These are phyloP conservation scores for Drosophila sp. DNA, from an alignment of 1,140 invertebrate genomes.

Conservation along the genomic window DNA sequence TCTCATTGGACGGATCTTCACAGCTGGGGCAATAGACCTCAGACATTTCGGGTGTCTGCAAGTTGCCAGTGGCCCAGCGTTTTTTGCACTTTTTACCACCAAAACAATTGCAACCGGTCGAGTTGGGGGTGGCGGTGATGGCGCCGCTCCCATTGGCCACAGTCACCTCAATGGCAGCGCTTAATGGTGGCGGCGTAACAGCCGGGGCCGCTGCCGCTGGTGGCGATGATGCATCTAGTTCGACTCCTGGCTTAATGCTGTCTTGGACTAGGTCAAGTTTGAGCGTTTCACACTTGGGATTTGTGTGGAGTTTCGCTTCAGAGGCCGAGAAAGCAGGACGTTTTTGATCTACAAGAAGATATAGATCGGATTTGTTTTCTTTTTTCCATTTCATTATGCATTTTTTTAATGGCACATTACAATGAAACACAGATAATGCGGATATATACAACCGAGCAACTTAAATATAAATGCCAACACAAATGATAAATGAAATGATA, in stretches of 20 bases:
- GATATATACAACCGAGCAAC: slow-evolving; percentile 52
- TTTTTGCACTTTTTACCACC: slow-evolving; percentile 83
- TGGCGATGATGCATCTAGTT: slow-evolving; percentile 11
- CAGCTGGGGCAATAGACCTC: slow-evolving; percentile 83
- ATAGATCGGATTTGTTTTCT: slow-evolving; percentile 70
- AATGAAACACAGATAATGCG: slow-evolving; percentile 63
- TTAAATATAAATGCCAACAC: slow-evolving; percentile 55
- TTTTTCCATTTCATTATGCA: slow-evolving; percentile 21
- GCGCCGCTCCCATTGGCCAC: slow-evolving; percentile 71
- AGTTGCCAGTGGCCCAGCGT: slow-evolving; percentile 69
- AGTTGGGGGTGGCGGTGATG: slow-evolving; percentile 30
- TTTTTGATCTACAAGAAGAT: slow-evolving; percentile 83
- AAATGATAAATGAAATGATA: slow-evolving; percentile 47
- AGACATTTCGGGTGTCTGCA: slow-evolving; percentile 82
- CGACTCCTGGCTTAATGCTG: not conserved
- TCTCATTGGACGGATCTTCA: slow-evolving; percentile 83
- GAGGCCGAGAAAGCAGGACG: slow-evolving; percentile 84
- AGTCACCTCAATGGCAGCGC: slow-evolving; percentile 68
- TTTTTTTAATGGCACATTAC: slow-evolving; percentile 54
- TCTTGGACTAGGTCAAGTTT: slow-evolving; percentile 41
- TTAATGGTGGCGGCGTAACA: slow-evolving; percentile 68
- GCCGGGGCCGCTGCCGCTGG: slow-evolving; percentile 43
- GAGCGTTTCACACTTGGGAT: slow-evolving; percentile 73
- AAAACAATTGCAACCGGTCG: slow-evolving; percentile 80
- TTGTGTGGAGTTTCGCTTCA: slow-evolving; percentile 78